A percentile compares a stretch with the other conserved stretches of the same genome.
Evolutionary conservation across 2,888 invertebrate species (phyloP).

Genomic region (Schizaphis graminum): DNA sequence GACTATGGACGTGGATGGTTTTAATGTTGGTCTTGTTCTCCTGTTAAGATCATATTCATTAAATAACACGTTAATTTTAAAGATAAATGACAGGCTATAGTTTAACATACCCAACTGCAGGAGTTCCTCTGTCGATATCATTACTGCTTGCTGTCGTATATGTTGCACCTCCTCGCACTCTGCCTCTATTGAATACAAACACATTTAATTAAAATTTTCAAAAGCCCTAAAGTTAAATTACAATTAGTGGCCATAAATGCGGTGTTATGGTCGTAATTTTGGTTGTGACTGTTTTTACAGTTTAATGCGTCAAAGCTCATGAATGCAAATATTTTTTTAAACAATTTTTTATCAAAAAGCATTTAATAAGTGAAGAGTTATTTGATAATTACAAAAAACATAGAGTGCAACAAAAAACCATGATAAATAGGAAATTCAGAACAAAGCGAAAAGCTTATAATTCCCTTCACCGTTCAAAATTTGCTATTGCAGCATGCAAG

Average conservation of each 20-base stretch:
- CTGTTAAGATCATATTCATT: conserved; percentile 31
- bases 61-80: background rate
- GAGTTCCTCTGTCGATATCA: conserved; percentile 80
- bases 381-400: background rate
- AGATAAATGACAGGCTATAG: background rate
- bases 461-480: conserved; percentile 43
- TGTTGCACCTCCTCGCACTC: conserved; percentile 80
- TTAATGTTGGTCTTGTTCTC: conserved; percentile 79
- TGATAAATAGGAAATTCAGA: conserved; percentile 13
- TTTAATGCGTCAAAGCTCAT: background rate
- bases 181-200: conserved; percentile 70
- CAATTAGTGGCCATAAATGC: conserved; percentile 26
- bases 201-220: background rate
- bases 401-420: conserved; percentile 61
- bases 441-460: conserved; percentile 16
- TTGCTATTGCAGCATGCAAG: background rate
- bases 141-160: conserved; percentile 75
- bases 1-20: conserved; percentile 87
- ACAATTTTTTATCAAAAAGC: background rate
- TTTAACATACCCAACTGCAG: conserved; percentile 71
- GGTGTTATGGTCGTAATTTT: background rate
- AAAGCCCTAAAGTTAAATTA: background rate
- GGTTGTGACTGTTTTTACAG: background rate
- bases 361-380: background rate
- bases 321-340: background rate